Conservation (phyloP, 2,888 invertebrate genomes). For the Stenoptilia bipunctidactyla region DNA sequence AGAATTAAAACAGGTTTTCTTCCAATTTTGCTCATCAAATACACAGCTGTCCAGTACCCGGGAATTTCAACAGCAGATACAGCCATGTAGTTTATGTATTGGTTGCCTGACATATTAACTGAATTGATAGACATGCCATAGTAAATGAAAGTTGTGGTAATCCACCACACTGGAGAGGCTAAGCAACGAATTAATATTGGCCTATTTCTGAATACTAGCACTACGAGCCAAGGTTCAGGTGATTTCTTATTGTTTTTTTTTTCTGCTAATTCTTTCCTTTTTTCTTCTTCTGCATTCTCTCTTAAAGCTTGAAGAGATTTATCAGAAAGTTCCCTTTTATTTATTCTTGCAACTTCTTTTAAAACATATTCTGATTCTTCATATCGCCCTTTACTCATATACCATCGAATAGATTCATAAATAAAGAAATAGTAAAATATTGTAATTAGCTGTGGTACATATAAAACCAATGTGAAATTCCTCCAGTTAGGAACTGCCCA, state of each 20-base stretch:
- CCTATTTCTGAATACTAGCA: constrained; percentile 35
- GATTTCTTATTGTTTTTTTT: constrained; percentile 12
- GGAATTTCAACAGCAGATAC: constrained; percentile 77
- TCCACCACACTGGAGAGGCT: constrained; percentile 71
- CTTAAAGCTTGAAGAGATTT: constrained; percentile 31
- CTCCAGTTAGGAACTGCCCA: constrained; percentile 79
- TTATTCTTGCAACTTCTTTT: constrained; percentile 72
- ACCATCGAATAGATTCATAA: constrained; percentile 82
- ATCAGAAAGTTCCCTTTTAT: constrained; percentile 46
- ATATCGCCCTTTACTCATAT: constrained; percentile 75
- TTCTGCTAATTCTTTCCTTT: constrained; percentile 20
- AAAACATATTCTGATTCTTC: constrained; percentile 75
- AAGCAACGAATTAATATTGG: constrained; percentile 29
- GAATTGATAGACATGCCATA: constrained; percentile 77
- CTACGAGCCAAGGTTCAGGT: constrained; percentile 37
- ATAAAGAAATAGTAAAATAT: constrained; percentile 76
- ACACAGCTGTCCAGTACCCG: constrained; percentile 72
- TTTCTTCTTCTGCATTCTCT: constrained; percentile 27
- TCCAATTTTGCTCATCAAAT: constrained; percentile 72
- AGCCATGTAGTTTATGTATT: constrained; percentile 74
- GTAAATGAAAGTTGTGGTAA: constrained; percentile 75
- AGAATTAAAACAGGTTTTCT: constrained; percentile 69
- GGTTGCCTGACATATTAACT: constrained; percentile 73
- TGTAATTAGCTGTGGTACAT: constrained; percentile 75
- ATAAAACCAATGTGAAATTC: constrained; percentile 73